phyloP scores from a whole-genome alignment of 2,888 invertebrate species.

The Himalopsyche tibetana region DNA sequence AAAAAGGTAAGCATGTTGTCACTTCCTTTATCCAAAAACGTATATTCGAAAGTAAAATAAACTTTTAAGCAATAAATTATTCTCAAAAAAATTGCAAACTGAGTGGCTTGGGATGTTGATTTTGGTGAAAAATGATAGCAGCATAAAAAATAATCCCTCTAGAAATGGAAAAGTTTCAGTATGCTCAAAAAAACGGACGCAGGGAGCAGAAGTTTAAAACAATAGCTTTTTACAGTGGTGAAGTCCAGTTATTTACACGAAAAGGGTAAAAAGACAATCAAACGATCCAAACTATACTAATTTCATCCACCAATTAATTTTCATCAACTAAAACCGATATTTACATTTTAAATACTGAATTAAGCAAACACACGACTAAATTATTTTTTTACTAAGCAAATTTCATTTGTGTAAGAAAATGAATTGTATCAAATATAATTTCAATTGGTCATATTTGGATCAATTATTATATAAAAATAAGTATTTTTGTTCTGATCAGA shows the following conservation, averaged over 20 bases:
- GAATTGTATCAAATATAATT: too few relatives aligned
- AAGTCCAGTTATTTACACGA: neutral
- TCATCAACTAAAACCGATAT: too few relatives aligned
- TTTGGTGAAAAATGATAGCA: slow-evolving; percentile 16
- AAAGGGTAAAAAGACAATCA: neutral
- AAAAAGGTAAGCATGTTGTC: too few relatives aligned
- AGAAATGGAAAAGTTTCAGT: neutral
- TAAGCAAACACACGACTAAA: too few relatives aligned
- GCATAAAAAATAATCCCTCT: neutral
- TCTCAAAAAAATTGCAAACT: neutral
- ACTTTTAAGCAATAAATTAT: neutral
- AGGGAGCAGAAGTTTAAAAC: slow-evolving; percentile 7
- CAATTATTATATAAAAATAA: too few relatives aligned
- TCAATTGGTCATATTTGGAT: too few relatives aligned
- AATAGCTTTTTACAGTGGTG: slow-evolving; percentile 16
- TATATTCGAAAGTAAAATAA: too few relatives aligned
- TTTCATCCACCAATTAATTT: neutral
- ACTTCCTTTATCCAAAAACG: too few relatives aligned
- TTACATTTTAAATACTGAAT: too few relatives aligned
- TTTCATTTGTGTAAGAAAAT: too few relatives aligned
- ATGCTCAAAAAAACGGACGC: slow-evolving; percentile 11
- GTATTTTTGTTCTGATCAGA: too few relatives aligned
- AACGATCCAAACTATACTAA: neutral
- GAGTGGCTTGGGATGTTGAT: slow-evolving; percentile 13
- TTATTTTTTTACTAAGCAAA: too few relatives aligned